These are phyloP conservation scores for Mustela nigripes DNA, from an alignment of 2,113 vertebrate genomes.

Conservation along the genomic window DNA sequence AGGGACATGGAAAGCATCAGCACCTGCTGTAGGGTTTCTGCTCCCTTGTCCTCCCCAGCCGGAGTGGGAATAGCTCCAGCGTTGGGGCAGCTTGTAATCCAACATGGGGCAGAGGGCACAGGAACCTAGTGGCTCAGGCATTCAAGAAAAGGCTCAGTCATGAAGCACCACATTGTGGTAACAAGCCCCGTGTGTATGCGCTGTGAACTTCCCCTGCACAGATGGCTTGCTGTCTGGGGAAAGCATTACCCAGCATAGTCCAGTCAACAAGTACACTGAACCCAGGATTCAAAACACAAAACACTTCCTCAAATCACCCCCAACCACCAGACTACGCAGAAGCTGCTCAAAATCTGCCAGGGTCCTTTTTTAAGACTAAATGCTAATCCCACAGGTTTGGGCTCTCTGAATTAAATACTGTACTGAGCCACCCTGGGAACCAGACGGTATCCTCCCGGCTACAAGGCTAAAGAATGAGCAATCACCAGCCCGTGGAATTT, in stretches of 20 bases:
- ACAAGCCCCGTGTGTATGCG: not conserved
- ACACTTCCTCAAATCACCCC: not conserved
- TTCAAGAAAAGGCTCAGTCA: conserved; percentile 61
- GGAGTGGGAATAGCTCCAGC: conserved; percentile 72
- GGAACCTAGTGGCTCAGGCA: not conserved
- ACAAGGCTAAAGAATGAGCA: conserved; percentile 67
- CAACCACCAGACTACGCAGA: not conserved
- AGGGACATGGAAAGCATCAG: conserved; percentile 50
- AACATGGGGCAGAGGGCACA: conserved; percentile 25
- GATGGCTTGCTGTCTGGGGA: conserved; percentile 42
- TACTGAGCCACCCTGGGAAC: conserved; percentile 51
- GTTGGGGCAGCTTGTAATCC: conserved; percentile 25
- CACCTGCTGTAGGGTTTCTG: conserved; percentile 74
- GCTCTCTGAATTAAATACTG: conserved; percentile 50
- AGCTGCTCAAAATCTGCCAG: not conserved
- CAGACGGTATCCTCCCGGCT: not conserved
- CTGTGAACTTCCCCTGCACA: conserved; percentile 53
- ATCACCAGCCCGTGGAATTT: conserved; percentile 52
- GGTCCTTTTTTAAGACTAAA: conserved; percentile 12
- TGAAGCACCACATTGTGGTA: conserved; percentile 55
- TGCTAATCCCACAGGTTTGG: not conserved
- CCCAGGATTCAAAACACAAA: conserved; percentile 9
- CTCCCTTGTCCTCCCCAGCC: conserved; percentile 63
- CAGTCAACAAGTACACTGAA: not conserved
- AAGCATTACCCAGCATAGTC: not conserved